Conservation (phyloP, 2,888 invertebrate species). For the Lochmaea crataegi region DNA sequence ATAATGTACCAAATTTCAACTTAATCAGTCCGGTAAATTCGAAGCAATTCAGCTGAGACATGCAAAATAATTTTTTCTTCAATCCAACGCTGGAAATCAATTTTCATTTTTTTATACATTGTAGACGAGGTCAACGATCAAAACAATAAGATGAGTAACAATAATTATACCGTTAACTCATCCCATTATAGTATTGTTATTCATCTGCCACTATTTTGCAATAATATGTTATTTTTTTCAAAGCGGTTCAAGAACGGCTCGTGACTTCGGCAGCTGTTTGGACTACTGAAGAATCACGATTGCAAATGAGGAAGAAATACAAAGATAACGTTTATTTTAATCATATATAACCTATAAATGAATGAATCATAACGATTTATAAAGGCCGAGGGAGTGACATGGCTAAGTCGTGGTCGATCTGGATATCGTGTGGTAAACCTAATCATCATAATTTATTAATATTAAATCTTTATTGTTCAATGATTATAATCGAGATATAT, state of each 20-base stretch:
- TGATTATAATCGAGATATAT: too few relatives aligned
- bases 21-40: too few relatives aligned
- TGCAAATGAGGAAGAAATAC: slow-evolving; percentile 7
- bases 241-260: slow-evolving; percentile 23
- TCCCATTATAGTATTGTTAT: slow-evolving; percentile 16
- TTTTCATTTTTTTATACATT: slow-evolving; percentile 2
- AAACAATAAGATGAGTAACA: slow-evolving; percentile 33
- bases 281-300: slow-evolving; percentile 12
- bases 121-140: slow-evolving; percentile 26
- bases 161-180: slow-evolving; percentile 12
- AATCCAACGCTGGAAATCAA: neutral
- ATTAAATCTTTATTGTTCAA: too few relatives aligned
- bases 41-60: too few relatives aligned
- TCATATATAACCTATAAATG: neutral
- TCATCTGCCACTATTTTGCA: slow-evolving; percentile 19
- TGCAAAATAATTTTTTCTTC: too few relatives aligned
- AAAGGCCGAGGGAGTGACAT: neutral
- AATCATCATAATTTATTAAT: too few relatives aligned
- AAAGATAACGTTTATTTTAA: neutral
- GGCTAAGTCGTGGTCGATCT: too few relatives aligned
- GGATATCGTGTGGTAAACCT: too few relatives aligned
- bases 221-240: slow-evolving; percentile 11
- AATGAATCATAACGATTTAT: neutral
- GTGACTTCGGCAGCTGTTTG: slow-evolving; percentile 24
- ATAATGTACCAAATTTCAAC: too few relatives aligned